Evolutionary conservation across 2,797 vertebrate species (phyloP), one percentile per base, ranked within the genome.

Genomic region (Tokudaia tokunoshimensis): DNA sequence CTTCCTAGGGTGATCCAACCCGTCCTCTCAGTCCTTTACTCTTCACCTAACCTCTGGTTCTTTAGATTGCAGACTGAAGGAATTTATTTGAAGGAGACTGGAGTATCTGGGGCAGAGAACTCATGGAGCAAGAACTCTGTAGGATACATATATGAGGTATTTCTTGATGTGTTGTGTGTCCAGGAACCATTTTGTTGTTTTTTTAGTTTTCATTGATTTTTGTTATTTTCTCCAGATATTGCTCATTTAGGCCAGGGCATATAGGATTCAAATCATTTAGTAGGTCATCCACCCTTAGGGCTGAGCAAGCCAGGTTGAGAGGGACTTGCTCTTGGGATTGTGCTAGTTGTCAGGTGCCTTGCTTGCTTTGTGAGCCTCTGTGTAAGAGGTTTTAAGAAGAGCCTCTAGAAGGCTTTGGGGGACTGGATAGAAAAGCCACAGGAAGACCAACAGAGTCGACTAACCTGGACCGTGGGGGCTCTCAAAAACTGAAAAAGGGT

Each of bases 131-230:
- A 91, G 10, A 91, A 87, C 10, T 65, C 57, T 61, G 11, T 76
- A 59, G 41, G 41, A 92, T 19, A 11, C 37, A 6, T 14, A 78
- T 82, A 57, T 70, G 87, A 90, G 37, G 94, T 67, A 1, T 37
- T 79, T 44, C 37, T 83, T 76, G 31, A 78, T 14, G 19, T 10
- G 19, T 29, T 82, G 22, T 75, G 19, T 80, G 20, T 10, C 29
- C 37, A 11, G 31, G 31, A 80, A 22, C 72, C 37, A 50, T 19
- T 76, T 52, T 57, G 17, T 44, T 92, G 11, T 24, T 92, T 31
- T 89, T 76, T 59, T 22, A 41, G 4, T 78, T 92, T 17, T 92
- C 83, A 50, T 17, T 44, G 44, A 76, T 92, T 91, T 95, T 84
- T 9, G 20, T 61, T 90, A 70, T 70, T 92, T 96, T 89, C 90